phyloP scores from a whole-genome alignment of 2,797 vertebrate genomes.

The Tapirus indicus region DNA sequence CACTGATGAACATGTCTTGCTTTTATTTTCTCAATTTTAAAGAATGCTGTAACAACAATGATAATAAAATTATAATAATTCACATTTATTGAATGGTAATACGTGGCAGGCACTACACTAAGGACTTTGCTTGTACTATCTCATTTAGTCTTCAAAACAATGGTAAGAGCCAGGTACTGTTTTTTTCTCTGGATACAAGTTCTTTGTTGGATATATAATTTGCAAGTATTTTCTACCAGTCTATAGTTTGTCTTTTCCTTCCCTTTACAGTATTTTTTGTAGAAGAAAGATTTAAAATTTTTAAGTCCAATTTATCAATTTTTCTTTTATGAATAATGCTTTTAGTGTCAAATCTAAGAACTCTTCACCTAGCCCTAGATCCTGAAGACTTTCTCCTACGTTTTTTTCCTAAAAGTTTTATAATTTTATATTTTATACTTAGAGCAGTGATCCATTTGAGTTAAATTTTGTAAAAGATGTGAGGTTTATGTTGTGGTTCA shows the following conservation, averaged over 20 bases:
- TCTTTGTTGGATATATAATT: conserved; percentile 41
- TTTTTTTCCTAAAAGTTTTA: background rate
- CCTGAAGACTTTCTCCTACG: background rate
- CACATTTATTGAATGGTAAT: background rate
- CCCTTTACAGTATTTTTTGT: background rate
- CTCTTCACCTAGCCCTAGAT: background rate
- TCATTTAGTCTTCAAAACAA: background rate
- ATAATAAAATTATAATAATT: background rate
- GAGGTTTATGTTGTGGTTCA: background rate
- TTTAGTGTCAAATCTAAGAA: conserved; percentile 19
- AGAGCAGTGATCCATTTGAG: background rate
- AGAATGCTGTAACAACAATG: background rate
- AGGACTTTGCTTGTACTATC: background rate
- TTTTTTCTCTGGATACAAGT: background rate
- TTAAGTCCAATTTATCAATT: background rate
- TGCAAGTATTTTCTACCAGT: conserved; percentile 11
- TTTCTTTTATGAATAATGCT: background rate
- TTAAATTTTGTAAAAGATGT: background rate
- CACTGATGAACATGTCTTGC: background rate
- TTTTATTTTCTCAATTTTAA: conserved; percentile 47
- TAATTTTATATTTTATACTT: background rate
- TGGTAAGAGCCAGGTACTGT: background rate
- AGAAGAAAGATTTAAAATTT: background rate
- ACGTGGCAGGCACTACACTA: background rate
- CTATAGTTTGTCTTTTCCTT: background rate